A percentile compares a stretch with the other conserved stretches of the same genome.
These are phyloP conservation scores for Drosophila borealis DNA, from an alignment of 2,888 invertebrate species.

Conservation along the genomic window DNA sequence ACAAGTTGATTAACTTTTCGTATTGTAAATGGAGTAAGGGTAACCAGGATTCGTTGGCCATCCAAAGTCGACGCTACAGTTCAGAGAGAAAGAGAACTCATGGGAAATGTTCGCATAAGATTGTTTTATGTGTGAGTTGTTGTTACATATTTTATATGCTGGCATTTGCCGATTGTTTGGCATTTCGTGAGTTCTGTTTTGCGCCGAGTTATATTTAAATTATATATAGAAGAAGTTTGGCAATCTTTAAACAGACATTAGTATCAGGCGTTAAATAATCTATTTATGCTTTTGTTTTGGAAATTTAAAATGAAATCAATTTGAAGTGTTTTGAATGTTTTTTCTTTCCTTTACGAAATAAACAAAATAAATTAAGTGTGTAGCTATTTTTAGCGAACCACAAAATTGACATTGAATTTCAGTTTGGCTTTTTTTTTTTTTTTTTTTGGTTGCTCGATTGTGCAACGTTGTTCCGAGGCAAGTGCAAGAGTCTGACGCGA, in stretches of 20 bases:
- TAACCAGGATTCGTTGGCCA: slow-evolving; percentile 35
- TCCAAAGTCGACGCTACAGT: not conserved
- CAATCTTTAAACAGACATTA: slow-evolving; percentile 41
- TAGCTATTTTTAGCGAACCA: slow-evolving; percentile 60
- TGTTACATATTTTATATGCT: slow-evolving; percentile 52
- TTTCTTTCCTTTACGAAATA: slow-evolving; percentile 47
- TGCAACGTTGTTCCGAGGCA: slow-evolving; percentile 59
- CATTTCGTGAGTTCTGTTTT: slow-evolving; percentile 13
- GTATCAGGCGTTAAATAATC: slow-evolving; percentile 4
- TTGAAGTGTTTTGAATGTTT: slow-evolving; percentile 25
- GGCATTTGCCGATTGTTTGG: slow-evolving; percentile 34
- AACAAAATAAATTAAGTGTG: slow-evolving; percentile 72
- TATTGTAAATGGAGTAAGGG: slow-evolving; percentile 22
- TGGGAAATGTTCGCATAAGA: slow-evolving; percentile 16
- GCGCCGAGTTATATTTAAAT: slow-evolving; percentile 29
- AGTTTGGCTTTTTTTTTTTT: slow-evolving; percentile 22
- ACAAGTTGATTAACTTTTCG: too few species aligned
- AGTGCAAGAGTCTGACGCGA: slow-evolving; percentile 56
- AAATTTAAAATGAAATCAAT: slow-evolving; percentile 32
- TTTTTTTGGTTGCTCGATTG: slow-evolving; percentile 43
- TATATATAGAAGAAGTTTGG: slow-evolving; percentile 51
- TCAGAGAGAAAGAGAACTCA: slow-evolving; percentile 34
- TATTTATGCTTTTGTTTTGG: slow-evolving; percentile 11
- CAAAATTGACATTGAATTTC: slow-evolving; percentile 76
- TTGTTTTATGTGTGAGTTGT: slow-evolving; percentile 38